A percentile compares a stretch with the other conserved stretches of the same genome.
Evolutionary conservation across 2,113 vertebrate species (phyloP).

Genomic region (Chloropsis cyanopogon): DNA sequence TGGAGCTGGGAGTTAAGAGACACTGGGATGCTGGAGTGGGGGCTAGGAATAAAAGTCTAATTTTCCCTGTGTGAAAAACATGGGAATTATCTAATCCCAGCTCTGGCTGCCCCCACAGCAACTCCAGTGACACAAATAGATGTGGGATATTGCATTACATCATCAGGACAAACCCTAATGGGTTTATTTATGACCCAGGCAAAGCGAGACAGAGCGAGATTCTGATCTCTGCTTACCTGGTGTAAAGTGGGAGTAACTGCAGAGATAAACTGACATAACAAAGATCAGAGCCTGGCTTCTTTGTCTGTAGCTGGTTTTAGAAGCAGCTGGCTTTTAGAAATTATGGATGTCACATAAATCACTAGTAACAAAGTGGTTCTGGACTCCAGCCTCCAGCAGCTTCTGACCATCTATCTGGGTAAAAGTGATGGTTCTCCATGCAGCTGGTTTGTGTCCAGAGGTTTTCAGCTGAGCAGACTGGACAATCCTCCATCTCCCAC

Average conservation of each 20-base stretch:
- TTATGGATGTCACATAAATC: constrained; percentile 45
- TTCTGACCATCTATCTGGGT: constrained; percentile 39
- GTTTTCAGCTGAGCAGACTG: constrained; percentile 38
- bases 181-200: constrained; percentile 13
- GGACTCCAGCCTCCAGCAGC: constrained; percentile 32
- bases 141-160: constrained; percentile 17
- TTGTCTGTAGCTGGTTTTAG: constrained; percentile 38
- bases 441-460: constrained; percentile 59
- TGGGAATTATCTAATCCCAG: not conserved
- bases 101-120: not conserved
- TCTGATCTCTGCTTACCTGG: constrained; percentile 37
- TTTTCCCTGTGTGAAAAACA: not conserved
- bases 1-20: not conserved
- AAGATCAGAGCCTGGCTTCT: constrained; percentile 18
- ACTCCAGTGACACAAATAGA: not conserved
- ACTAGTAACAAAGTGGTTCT: constrained; percentile 44
- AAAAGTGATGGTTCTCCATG: not conserved
- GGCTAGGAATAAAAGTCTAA: not conserved
- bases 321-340: constrained; percentile 64
- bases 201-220: not conserved
- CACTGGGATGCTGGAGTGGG: not conserved
- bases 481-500: constrained; percentile 36
- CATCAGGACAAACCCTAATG: constrained; percentile 6
- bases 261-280: constrained; percentile 33
- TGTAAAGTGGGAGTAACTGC: constrained; percentile 35